These are phyloP conservation scores for Drepanosiphum platanoidis DNA, from an alignment of 2,888 invertebrate genomes.

Conservation along the genomic window DNA sequence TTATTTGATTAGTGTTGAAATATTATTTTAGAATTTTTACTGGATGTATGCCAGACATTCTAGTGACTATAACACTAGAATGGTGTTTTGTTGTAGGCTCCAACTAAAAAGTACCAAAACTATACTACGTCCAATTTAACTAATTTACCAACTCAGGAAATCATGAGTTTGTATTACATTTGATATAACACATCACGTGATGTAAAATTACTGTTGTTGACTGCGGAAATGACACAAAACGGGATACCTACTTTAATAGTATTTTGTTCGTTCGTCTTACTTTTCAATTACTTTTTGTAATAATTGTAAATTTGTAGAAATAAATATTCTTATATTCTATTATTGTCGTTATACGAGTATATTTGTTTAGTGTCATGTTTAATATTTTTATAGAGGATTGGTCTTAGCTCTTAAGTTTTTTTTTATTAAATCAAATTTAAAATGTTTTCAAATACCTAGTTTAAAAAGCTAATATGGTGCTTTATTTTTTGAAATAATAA, in stretches of 20 bases:
- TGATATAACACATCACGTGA: slow-evolving; percentile 35
- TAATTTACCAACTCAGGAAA: slow-evolving; percentile 48
- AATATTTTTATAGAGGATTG: too few species aligned
- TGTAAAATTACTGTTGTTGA: slow-evolving; percentile 12
- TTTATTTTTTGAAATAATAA: too few species aligned
- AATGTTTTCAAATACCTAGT: too few species aligned
- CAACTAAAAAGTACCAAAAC: slow-evolving; percentile 31
- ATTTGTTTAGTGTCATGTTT: too few species aligned
- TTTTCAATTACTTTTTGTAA: neutral
- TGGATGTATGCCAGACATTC: neutral
- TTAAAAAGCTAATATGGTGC: too few species aligned
- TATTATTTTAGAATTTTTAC: neutral
- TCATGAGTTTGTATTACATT: slow-evolving; percentile 43
- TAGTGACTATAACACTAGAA: neutral
- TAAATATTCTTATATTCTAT: neutral
- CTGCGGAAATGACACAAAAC: slow-evolving; percentile 36
- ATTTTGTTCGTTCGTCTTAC: neutral
- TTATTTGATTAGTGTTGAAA: neutral
- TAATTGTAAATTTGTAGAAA: neutral
- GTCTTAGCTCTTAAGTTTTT: too few species aligned
- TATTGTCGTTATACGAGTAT: neutral
- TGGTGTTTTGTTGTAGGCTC: slow-evolving; percentile 12
- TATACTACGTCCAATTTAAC: slow-evolving; percentile 45
- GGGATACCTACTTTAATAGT: neutral
- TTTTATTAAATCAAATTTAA: too few species aligned